These are phyloP conservation scores for Oryzias javanicus DNA, from an alignment of 2,113 vertebrate species.

Conservation along the genomic window DNA sequence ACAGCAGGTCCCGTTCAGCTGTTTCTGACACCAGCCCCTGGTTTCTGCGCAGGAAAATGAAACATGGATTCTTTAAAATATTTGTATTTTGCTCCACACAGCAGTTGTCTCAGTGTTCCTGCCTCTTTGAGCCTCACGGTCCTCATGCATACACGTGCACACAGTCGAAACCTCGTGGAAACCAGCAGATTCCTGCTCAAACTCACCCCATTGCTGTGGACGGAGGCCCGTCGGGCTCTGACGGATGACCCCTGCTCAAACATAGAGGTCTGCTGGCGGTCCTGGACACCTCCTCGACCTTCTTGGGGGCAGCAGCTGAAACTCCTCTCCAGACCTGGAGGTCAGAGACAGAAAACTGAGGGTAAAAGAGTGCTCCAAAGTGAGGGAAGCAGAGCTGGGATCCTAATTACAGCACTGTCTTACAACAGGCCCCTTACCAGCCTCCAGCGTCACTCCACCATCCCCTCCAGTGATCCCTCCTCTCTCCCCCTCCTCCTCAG, in stretches of 20 bases:
- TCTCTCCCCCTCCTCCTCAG: slow-evolving; percentile 3
- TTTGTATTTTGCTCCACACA: slow-evolving; percentile 10
- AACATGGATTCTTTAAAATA: slow-evolving; percentile 16
- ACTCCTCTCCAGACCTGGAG: neutral
- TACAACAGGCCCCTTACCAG: slow-evolving; percentile 16
- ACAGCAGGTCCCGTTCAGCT: neutral
- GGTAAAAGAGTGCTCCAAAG: slow-evolving; percentile 9
- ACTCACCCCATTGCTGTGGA: slow-evolving; percentile 59
- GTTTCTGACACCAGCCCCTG: slow-evolving; percentile 1
- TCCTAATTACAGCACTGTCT: slow-evolving; percentile 21
- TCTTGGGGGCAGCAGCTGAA: neutral
- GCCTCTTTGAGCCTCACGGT: too few relatives aligned
- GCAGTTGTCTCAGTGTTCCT: neutral
- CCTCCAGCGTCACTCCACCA: slow-evolving; percentile 17
- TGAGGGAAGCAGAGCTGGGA: slow-evolving; percentile 12
- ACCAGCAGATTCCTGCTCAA: neutral
- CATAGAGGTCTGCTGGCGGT: slow-evolving; percentile 16
- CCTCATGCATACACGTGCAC: neutral
- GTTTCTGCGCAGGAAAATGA: slow-evolving; percentile 12
- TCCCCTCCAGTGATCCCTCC: slow-evolving; percentile 14
- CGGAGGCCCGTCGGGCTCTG: slow-evolving; percentile 22
- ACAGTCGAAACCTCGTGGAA: slow-evolving; percentile 20
- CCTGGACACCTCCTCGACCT: slow-evolving; percentile 12
- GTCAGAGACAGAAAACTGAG: neutral
- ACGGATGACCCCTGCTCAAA: neutral